phyloP scores from a whole-genome alignment of 2,113 vertebrate genomes.

The Zosterops borbonicus region DNA sequence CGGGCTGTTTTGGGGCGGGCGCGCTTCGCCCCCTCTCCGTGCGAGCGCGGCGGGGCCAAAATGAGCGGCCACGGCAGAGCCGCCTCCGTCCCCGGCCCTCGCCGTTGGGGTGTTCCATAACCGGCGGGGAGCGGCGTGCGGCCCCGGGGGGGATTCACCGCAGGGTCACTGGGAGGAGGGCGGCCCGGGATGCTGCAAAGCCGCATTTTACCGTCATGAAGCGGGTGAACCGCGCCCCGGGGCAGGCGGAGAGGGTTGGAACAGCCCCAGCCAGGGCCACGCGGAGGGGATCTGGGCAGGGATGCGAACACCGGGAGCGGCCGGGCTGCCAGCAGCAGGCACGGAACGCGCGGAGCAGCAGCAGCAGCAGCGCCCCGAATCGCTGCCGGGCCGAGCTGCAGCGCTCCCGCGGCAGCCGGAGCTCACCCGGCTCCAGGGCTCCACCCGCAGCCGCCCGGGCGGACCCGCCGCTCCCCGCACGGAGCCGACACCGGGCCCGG shows the following conservation, averaged over 20 bases:
- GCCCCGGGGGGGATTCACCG: background rate
- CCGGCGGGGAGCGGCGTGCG: background rate
- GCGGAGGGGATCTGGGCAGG: background rate
- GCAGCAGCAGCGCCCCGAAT: background rate
- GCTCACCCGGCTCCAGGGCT: background rate
- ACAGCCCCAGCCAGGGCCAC: background rate
- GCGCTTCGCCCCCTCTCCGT: too few relatives aligned
- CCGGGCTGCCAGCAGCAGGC: background rate
- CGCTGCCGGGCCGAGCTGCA: background rate
- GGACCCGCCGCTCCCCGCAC: background rate
- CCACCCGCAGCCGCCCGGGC: background rate
- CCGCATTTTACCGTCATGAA: background rate
- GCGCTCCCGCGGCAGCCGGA: background rate
- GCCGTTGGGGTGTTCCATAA: background rate
- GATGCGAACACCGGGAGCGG: background rate
- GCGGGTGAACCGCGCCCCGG: background rate
- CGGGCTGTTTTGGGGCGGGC: too few relatives aligned
- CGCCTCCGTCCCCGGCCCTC: too few relatives aligned
- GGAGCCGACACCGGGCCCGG: rapidly evolving
- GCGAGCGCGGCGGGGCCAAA: too few relatives aligned
- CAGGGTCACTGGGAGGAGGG: background rate
- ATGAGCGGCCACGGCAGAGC: too few relatives aligned
- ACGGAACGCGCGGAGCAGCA: background rate
- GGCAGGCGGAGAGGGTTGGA: background rate
- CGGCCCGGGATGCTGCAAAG: background rate